Evolutionary conservation across 2,113 vertebrate genomes (phyloP).

Genomic region (Carassius auratus): DNA sequence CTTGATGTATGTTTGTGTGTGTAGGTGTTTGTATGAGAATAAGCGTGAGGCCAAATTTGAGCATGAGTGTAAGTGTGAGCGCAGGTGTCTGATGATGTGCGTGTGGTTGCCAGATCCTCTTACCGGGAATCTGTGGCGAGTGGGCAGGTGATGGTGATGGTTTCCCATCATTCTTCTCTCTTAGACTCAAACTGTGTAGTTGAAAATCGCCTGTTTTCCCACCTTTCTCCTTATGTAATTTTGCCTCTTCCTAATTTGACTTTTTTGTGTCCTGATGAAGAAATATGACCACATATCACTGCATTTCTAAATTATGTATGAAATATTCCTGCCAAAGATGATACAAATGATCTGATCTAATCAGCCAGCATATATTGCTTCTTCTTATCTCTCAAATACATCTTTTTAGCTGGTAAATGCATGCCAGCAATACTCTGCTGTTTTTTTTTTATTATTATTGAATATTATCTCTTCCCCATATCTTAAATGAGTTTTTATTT

Average conservation of each 20-base stretch:
- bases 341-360: background rate
- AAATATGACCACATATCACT: slow-evolving; percentile 11
- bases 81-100: slow-evolving; percentile 32
- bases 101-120: background rate
- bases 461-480: no score
- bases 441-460: no score
- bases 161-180: slow-evolving; percentile 19
- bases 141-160: slow-evolving; percentile 23
- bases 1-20: background rate
- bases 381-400: no score
- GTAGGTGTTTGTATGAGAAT: background rate
- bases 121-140: background rate
- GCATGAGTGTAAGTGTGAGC: slow-evolving; percentile 8
- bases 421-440: no score
- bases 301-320: no score
- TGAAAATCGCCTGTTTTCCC: background rate
- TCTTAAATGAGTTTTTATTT: no score
- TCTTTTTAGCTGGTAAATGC: no score
- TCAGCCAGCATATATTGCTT: no score
- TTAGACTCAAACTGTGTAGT: slow-evolving; percentile 19
- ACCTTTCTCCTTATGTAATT: background rate
- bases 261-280: background rate
- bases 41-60: background rate
- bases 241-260: background rate
- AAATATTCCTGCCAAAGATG: background rate